Evolutionary conservation across 2,113 vertebrate species (phyloP), one percentile per base, ranked within the genome.

Genomic region (Lampris incognitus): DNA sequence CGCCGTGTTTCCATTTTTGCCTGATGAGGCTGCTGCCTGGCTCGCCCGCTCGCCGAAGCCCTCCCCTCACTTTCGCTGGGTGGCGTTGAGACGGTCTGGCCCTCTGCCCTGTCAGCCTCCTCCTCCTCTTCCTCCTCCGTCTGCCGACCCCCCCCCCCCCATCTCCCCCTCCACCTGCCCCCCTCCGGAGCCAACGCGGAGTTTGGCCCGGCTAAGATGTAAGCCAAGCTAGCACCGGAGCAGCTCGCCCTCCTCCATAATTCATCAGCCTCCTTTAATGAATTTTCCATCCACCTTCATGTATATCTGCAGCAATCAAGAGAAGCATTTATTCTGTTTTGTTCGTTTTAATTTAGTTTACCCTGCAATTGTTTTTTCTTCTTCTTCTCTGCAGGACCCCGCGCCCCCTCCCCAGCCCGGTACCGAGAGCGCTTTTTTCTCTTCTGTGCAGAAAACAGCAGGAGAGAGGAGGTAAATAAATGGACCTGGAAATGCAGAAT

Each of bases 281-380:
- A 94, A 88, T 93, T 95, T 94, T 93, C 93, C 93, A 90, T 93
- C 83, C 86, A 89, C 85, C 89, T 90, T 76, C 82, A 76, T 87
- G 85, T 73, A 84, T 86, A 84, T 86, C 79, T 42, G 42, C 41
- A 60, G 59, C 88, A 89, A 90, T 90, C 88, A 90, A 90, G 86
- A 74, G 49, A 79, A 61, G 63, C 60, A 80, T 60, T 81, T 64
- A 76, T 66, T 76, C 64, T 52, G 71, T 85, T 88, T 74, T 54
- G 83, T 69, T 91, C 66, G 70, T 78, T 74, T 89, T 78, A 80
- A 84, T 89, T 83, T 54, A 1, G 81, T 74, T 76, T 55, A 10
- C 74, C 57, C 2, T 49, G 54, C 55, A 70, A 42, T 8, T 6
- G 48, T 72, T 8, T 60, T 24, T 69, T 40, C 11, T 44, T 24